Base-by-base conservation (phyloP, 37 sponge, comb jelly and placozoan species). In the Ephydatia muelleri region DNA sequence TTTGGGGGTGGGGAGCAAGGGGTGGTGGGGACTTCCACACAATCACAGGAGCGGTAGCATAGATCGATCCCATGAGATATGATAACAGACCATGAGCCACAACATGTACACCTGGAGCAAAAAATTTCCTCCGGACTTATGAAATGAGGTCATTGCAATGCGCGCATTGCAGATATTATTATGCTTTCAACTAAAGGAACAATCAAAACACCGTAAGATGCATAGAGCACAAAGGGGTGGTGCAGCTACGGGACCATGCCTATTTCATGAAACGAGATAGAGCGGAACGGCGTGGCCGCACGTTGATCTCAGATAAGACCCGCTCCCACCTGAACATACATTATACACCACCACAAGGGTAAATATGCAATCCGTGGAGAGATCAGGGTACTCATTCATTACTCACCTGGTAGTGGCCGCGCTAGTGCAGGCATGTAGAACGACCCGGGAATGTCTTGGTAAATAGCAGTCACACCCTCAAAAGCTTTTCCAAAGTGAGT, bases 391-490 rank as follows among this genome's bases (percentile, higher is more conserved):
- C 12, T 25, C 65, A 43, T 27, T 57, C 0, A 2, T 13, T 9
- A 57, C 75, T 31, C 28, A 77, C 85, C 67, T 70, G 77, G 68
- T 11, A 65, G 8, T 79, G 6, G 68, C 72, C 30, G 86, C 40
- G 29, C 43, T 47, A 57, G 34, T 47, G 81, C 79, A 30, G 86
- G 90, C 36, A 85, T 76, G 86, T 82, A 90, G 76, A 85, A 85
- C 5, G 72, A 75, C 25, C 78, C 70, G 38, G 70, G 83, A 34
- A 79, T 40, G 66, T 70, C 49, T 27, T 78, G 79, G 30, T 64
- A 78, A 48, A 64, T 48, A 2, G 28, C 25, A 12, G 79, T 33
- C 1, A 33, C 72, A 34, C 30, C 72, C 32, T 71, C 72, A 31
- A 49, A 30, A 33, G 26, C 32, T 33, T 29, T 47, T 30, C 38